Conservation (phyloP, 2,113 vertebrate species). For the Picathartes gymnocephalus region DNA sequence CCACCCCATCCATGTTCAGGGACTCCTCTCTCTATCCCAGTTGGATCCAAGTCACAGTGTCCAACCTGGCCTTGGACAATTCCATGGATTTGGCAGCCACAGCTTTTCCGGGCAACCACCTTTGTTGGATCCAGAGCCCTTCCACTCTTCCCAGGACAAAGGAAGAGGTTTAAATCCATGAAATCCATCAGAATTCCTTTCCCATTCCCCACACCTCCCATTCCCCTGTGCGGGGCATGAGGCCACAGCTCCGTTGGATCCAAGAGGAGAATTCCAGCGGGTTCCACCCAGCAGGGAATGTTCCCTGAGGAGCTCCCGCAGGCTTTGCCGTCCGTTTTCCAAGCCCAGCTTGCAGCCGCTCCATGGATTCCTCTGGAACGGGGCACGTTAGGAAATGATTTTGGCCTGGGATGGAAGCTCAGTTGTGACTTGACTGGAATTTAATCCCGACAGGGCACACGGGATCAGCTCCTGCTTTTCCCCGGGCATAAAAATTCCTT, state of each 20-base stretch:
- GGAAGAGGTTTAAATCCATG: neutral
- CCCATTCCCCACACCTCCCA: fast-evolving
- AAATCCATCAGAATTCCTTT: neutral
- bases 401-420: neutral
- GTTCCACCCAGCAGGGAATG: neutral
- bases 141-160: neutral
- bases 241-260: neutral
- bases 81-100: neutral
- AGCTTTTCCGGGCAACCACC: fast-evolving
- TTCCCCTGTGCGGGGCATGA: fast-evolving
- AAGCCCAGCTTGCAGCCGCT: neutral
- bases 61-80: neutral
- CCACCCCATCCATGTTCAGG: neutral
- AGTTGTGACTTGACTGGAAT: neutral
- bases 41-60: fast-evolving
- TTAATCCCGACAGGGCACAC: neutral
- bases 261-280: neutral
- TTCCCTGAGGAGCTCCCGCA: neutral
- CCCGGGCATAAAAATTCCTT: neutral
- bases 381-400: neutral
- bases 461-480: neutral
- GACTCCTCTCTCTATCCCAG: neutral
- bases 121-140: neutral
- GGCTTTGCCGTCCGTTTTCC: neutral
- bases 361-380: neutral